Evolutionary conservation across 1,140 invertebrate genomes (phyloP).

Genomic region (Sinella curviseta): DNA sequence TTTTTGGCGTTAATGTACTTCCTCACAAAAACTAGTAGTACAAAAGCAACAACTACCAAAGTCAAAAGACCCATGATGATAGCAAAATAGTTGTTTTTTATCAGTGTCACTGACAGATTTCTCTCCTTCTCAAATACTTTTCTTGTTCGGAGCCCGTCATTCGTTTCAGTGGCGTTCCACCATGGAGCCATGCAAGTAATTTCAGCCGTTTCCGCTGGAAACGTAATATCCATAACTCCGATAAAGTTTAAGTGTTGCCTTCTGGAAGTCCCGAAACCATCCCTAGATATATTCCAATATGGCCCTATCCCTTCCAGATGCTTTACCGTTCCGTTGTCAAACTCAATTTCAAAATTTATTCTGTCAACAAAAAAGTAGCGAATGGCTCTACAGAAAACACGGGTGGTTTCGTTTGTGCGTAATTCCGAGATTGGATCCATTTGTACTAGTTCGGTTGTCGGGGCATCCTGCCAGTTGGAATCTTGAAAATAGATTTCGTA

Average conservation of each 20-base stretch:
- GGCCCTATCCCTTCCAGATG: not conserved
- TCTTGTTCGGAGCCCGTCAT: not conserved
- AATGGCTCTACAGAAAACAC: not conserved
- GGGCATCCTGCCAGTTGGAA: not conserved
- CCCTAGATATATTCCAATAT: not conserved
- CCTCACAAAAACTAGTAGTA: not conserved
- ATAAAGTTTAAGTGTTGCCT: not conserved
- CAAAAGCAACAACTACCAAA: not conserved
- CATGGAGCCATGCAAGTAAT: slow-evolving; percentile 12
- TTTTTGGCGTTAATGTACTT: not conserved
- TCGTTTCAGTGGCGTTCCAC: not conserved
- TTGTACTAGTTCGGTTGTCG: not conserved
- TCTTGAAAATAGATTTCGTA: not conserved
- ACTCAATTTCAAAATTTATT: slow-evolving; percentile 16
- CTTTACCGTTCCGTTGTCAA: not conserved
- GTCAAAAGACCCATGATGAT: not conserved
- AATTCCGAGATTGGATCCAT: not conserved
- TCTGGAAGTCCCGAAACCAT: not conserved
- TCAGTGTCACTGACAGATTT: too few relatives aligned
- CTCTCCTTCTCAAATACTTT: not conserved
- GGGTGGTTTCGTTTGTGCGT: not conserved
- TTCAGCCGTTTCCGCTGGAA: not conserved
- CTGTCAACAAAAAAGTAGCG: not conserved
- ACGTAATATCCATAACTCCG: not conserved
- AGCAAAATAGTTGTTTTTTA: not conserved